Base-by-base conservation (phyloP, 2,888 invertebrate species). In the Nebria brevicollis region DNA sequence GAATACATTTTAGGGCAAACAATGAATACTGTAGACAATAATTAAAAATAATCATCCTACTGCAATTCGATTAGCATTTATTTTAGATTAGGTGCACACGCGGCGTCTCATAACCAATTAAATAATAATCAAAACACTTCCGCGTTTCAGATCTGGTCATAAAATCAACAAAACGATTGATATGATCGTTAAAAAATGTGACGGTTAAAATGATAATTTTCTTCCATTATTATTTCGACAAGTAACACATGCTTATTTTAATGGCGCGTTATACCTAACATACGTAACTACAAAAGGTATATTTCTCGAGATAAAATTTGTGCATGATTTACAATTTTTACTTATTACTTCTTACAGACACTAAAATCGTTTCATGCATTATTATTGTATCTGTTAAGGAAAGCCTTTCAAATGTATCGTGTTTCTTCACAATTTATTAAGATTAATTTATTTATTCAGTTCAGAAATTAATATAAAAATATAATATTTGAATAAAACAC, bases 71-170 rank as follows among this genome's bases (percentile, higher is more conserved):
- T 76, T 64, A 76, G 26, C 76, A 76, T 76, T 66, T 64, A 26
- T 34, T 10, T 76, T n/a, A 13, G 64, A 13, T 26, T 25, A 68
- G 15, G 68, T 25, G 15, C 76, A 76, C 76, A 74, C 42, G 43
- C 42, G 74, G 66, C 76, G 75, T 66, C 65, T 25, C 26, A 34
- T 73, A 13, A 66, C 76, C 76, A 76, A 76, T 76, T 76, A 76
- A 25, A 66, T 66, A 25, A 13, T 26, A 66, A 65, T 76, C 66
- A 65, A 65, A 66, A 41, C 66, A 26, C 66, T 34, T n/a, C 25
- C 42, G 66, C 25, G 64, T 66, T 66, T 73, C 66, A 66, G 41
- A 76, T 76, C 76, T 41, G 76, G 65, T 42, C 76, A 76, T 66
- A 66, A 70, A 70, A 4, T 25, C 1, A 26, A 26, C 70, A 70